These are phyloP conservation scores for Marmota monax DNA, from an alignment of 2,113 vertebrate species.

Conservation along the genomic window DNA sequence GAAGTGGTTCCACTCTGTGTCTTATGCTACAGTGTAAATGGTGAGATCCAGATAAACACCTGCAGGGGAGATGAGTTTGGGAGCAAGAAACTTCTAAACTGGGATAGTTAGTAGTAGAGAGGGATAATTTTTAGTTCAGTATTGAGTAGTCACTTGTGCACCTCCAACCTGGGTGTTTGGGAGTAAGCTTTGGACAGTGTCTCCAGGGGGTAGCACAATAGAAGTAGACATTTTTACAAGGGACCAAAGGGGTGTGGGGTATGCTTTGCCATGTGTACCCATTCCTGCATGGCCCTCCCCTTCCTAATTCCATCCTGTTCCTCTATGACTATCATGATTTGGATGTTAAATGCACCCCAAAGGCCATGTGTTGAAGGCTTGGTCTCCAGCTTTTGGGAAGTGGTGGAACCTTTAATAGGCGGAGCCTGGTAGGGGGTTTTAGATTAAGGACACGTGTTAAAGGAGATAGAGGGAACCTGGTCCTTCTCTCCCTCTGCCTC, in stretches of 20 bases:
- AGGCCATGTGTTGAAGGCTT: not conserved
- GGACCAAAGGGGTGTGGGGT: not conserved
- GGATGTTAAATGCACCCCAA: too few species aligned
- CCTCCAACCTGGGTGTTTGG: not conserved
- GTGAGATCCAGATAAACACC: not conserved
- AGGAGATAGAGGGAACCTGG: not conserved
- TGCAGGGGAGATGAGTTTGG: fast-evolving
- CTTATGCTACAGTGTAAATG: fast-evolving
- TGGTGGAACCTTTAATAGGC: not conserved
- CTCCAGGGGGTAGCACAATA: not conserved
- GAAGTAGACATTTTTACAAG: not conserved
- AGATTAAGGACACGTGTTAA: not conserved
- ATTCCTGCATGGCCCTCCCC: not conserved
- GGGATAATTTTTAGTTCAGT: not conserved
- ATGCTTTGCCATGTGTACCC: not conserved
- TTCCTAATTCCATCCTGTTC: fast-evolving
- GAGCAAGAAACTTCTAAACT: not conserved
- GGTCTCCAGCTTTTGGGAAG: not conserved
- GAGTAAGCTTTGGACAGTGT: not conserved
- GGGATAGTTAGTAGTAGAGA: not conserved
- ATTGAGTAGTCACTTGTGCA: not conserved
- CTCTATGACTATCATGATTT: not conserved
- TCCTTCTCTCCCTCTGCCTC: not conserved
- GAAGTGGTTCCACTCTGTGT: not conserved
- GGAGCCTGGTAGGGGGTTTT: not conserved